Base-by-base conservation (phyloP, 2,797 vertebrate genomes). In the Odontamblyopus lacepedii region DNA sequence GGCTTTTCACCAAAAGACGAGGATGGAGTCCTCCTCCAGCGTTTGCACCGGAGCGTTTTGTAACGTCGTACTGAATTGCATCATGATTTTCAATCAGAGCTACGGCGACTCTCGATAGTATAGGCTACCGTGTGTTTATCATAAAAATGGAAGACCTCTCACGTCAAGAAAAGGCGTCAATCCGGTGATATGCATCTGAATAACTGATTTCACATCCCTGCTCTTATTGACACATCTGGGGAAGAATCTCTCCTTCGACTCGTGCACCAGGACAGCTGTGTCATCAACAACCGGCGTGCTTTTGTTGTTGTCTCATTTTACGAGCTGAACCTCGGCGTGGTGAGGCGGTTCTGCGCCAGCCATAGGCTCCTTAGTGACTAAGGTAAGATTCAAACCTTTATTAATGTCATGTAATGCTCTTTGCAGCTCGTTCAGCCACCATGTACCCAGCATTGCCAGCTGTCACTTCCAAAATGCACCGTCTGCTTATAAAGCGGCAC, bases 281-380 rank as follows among this genome's bases (percentile, higher is more conserved):
- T 93, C 91, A 92, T 93, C 92, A 91, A 89, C 90, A 91, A 88
- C 92, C 90, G 89, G 91, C 91, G 91, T 94, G 92, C 83, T 92
- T 93, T 91, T 94, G 92, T 94, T 94, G 92, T 94, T 93, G 93
- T 93, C 91, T 93, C 90, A 90, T 90, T 90, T 87, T 88, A 89
- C 87, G 86, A 86, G 85, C 81, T 88, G 91, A 88, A 87, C 86
- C 70, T 87, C 77, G 82, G 79, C 87, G 69, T 30, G 66, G 83
- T 85, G 85, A 85, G 80, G 86, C 83, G 32, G 30, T 41, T 83
- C 90, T 84, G 88, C 87, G 82, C 84, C 90, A 79, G 86, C 82
- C 85, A 80, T 69, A 85, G 74, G 83, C 82, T 79, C 35, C 74
- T 75, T 78, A 12, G 64, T 59, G 48, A 77, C 83, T 63, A 80